Evolutionary conservation across 92 coral and sea anemone species (phyloP), one percentile per base, ranked within the genome.

Genomic region (Epizoanthus rinbou): DNA sequence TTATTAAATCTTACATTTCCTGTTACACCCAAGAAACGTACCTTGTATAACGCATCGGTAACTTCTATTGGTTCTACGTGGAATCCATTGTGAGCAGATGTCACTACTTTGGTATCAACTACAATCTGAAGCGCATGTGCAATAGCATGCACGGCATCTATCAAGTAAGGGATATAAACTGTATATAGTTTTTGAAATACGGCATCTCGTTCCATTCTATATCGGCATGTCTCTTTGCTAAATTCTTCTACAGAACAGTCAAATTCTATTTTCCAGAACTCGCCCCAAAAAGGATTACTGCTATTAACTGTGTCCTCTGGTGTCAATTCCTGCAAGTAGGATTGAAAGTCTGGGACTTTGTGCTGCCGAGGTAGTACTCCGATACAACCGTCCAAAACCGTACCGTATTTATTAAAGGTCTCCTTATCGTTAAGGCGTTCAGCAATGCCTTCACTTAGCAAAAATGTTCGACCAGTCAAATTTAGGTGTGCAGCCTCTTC

Each of bases 61-160:
- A 78, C 64, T 3, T 78, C 73, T 18, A 17, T 18, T 18, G 83
- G 83, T 56, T 54, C 21, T 28, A 64, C 69, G 7, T 21, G 35
- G 8, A 69, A 15, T 19, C 22, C 3, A n/a, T 19, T 56, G 41
- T n/a, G 15, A 0, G 25, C 13, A 31, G 57, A 28, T 19, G 80
- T 37, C 3, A 1, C 37, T 16, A 8, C 28, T 25, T 7, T 60
- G 73, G 16, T 2, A 28, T 59, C 60, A 11, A 23, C 1, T n/a
- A 78, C 10, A 15, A 17, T 22, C 57, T 80, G 75, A 0, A 80
- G 33, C 0, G 68, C 74, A 47, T 80, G 75, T 13, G 84, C 84
- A n/a, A 64, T 47, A 13, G 84, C 74, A n/a, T 80, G 31, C 22
- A 80, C 74, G 8, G 84, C 74, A 47, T 80, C 84, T 23, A 63